Evolutionary conservation across 2,113 vertebrate species (phyloP).

Genomic region (human): GRCh38 chr7:44458501-44459000

Average conservation of each 20-base stretch:
- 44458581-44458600: no score
- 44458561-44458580: no score
- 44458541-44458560: no score
- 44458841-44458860: not conserved
- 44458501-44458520: no score
- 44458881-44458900: not conserved
- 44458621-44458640: no score
- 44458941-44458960: no score
- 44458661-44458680: not conserved
- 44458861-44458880: not conserved
- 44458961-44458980: no score
- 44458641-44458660: no score
- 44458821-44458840: not conserved
- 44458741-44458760: not conserved
- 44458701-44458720: not conserved
- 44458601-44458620: no score
- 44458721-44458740: not conserved
- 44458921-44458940: not conserved
- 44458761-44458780: not conserved
- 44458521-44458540: no score
- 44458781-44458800: not conserved
- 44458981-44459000: not conserved
- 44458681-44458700: not conserved
- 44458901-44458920: not conserved
- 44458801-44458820: not conserved